Evolutionary conservation across 2,113 vertebrate genomes (phyloP).

Genomic region (Triplophysa dalaica): DNA sequence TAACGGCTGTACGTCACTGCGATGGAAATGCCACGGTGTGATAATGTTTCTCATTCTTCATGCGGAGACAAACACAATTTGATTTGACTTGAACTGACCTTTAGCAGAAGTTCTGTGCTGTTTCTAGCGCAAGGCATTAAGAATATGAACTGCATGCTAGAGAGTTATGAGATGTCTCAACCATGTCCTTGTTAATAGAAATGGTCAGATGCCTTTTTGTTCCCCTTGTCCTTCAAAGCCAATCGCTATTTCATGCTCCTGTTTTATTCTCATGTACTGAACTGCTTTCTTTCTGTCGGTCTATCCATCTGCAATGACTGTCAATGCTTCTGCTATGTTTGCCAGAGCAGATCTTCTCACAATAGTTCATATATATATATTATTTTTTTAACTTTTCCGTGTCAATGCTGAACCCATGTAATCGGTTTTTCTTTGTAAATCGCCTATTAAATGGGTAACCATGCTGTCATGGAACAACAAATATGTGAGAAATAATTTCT

Average conservation of each 20-base stretch:
- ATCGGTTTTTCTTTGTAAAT: not conserved
- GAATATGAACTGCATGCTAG: not conserved
- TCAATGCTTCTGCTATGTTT: not conserved
- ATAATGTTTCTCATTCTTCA: conserved; percentile 37
- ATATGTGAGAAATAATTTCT: not conserved
- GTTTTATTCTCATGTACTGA: not conserved
- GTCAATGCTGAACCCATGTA: not conserved
- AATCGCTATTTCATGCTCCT: not conserved
- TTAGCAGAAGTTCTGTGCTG: conserved; percentile 19
- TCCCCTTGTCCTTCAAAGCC: conserved; percentile 15
- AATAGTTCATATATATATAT: not conserved
- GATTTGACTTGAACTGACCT: conserved; percentile 35
- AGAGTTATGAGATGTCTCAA: not conserved
- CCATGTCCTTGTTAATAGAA: conserved; percentile 12
- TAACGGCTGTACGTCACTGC: not conserved
- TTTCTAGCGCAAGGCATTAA: not conserved
- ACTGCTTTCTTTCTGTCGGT: not conserved
- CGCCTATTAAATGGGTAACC: not conserved
- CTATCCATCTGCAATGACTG: not conserved
- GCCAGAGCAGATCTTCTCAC: not conserved
- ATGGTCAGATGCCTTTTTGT: not conserved
- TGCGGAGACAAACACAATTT: conserved; percentile 6
- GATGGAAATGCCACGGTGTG: conserved; percentile 39
- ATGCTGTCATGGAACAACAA: not conserved
- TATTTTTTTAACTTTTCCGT: not conserved